Evolutionary conservation across 2,113 vertebrate species (phyloP).

Genomic region (Peromyscus leucopus): DNA sequence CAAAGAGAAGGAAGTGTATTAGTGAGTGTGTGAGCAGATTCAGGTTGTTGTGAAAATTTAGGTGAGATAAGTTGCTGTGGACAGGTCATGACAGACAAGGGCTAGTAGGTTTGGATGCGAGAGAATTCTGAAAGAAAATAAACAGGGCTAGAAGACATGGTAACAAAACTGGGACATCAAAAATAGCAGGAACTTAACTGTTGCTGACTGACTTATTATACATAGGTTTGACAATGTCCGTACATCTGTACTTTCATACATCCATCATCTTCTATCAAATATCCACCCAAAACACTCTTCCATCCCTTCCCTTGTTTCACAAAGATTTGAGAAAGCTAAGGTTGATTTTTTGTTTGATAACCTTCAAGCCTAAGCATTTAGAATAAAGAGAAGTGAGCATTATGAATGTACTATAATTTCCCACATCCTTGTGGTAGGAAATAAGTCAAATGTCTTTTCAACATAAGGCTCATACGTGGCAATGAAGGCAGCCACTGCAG

Average conservation of each 20-base stretch:
- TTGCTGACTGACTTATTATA: not conserved
- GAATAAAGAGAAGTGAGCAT: not conserved
- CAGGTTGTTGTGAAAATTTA: constrained; percentile 1
- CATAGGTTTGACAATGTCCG: not conserved
- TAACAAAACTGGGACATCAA: not conserved
- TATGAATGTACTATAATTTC: not conserved
- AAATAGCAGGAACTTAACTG: not conserved
- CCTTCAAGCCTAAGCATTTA: not conserved
- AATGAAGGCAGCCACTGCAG: not conserved
- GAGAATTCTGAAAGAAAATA: not conserved
- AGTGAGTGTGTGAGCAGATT: not conserved
- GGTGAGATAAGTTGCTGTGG: not conserved
- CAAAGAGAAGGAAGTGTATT: not conserved
- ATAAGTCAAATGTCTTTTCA: constrained; percentile 9
- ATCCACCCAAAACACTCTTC: not conserved
- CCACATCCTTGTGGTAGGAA: not conserved
- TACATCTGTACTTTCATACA: not conserved
- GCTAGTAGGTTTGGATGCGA: not conserved
- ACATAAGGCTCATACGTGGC: not conserved
- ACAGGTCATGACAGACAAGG: not conserved
- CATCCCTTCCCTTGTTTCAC: not conserved
- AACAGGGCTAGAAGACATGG: not conserved
- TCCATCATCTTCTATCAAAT: not conserved
- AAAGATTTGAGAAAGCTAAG: constrained; percentile 29
- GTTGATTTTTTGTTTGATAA: not conserved